phyloP scores from a whole-genome alignment of 2,888 invertebrate genomes.

The Cantharis rufa region DNA sequence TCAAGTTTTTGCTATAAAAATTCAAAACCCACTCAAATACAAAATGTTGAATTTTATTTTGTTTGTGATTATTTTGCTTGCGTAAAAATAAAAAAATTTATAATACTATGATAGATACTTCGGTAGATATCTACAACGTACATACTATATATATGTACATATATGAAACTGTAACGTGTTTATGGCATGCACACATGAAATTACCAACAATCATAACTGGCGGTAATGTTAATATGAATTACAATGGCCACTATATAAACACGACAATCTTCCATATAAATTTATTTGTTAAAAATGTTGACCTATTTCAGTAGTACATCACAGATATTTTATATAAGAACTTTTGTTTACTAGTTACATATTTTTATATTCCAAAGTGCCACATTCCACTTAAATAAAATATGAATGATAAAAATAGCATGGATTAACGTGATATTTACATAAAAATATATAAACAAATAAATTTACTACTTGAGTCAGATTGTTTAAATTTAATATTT shows the following conservation, averaged over 20 bases:
- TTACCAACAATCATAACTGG: slow-evolving; percentile 46
- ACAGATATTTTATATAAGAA: neutral
- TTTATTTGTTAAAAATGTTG: slow-evolving; percentile 18
- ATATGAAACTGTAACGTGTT: slow-evolving; percentile 33
- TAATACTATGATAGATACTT: slow-evolving; percentile 15
- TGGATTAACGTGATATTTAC: neutral
- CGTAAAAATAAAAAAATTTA: slow-evolving; percentile 37
- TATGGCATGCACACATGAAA: slow-evolving; percentile 43
- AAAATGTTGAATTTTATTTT: slow-evolving; percentile 13
- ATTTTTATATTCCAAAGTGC: neutral
- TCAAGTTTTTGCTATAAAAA: slow-evolving; percentile 14
- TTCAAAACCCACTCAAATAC: slow-evolving; percentile 8
- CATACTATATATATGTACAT: slow-evolving; percentile 26
- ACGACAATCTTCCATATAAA: slow-evolving; percentile 21
- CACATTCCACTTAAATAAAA: neutral
- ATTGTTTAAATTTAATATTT: neutral
- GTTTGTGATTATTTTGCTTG: slow-evolving; percentile 10
- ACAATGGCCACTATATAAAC: slow-evolving; percentile 40
- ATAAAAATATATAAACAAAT: neutral
- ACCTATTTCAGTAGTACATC: neutral
- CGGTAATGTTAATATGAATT: slow-evolving; percentile 43
- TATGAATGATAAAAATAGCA: neutral
- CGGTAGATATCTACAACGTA: neutral
- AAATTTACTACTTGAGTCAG: neutral
- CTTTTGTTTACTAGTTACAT: neutral